phyloP scores from a whole-genome alignment of 2,888 invertebrate species.

The Drosophila gaucha region DNA sequence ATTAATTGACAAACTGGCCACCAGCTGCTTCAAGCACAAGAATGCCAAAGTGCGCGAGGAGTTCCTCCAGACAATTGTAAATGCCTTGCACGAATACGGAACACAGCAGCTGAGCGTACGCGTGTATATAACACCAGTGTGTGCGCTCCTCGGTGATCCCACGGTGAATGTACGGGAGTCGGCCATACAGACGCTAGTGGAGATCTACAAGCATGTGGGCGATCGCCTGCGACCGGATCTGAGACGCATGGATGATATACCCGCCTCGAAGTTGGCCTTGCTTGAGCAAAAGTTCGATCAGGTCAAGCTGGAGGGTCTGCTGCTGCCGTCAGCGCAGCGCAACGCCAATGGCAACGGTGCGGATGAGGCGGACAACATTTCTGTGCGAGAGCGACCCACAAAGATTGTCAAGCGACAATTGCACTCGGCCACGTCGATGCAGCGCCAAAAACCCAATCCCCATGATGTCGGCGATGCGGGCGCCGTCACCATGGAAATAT shows the following conservation, averaged over 20 bases:
- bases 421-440: constrained; percentile 81
- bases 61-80: constrained; percentile 92
- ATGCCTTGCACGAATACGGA: constrained; percentile 94
- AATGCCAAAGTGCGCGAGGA: constrained; percentile 97
- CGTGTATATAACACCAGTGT: constrained; percentile 92
- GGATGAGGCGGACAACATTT: constrained; percentile 85
- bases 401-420: constrained; percentile 85
- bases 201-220: constrained; percentile 95
- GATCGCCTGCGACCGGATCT: constrained; percentile 94
- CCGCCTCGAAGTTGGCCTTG: constrained; percentile 89
- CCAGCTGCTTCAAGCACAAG: constrained; percentile 91
- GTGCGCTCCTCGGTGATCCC: constrained; percentile 94
- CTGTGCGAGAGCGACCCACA: constrained; percentile 83
- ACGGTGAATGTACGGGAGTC: constrained; percentile 94
- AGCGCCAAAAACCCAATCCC: constrained; percentile 76
- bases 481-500: constrained; percentile 94
- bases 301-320: constrained; percentile 90
- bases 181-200: constrained; percentile 93
- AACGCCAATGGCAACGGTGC: constrained; percentile 70
- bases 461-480: constrained; percentile 88
- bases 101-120: constrained; percentile 92
- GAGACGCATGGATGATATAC: constrained; percentile 91
- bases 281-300: constrained; percentile 95
- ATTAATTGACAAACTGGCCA: constrained; percentile 89
- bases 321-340: constrained; percentile 89